A percentile compares a stretch with the other conserved stretches of the same genome.
Conservation (phyloP, 2,888 invertebrate genomes). For the Phyllotreta striolata region DNA sequence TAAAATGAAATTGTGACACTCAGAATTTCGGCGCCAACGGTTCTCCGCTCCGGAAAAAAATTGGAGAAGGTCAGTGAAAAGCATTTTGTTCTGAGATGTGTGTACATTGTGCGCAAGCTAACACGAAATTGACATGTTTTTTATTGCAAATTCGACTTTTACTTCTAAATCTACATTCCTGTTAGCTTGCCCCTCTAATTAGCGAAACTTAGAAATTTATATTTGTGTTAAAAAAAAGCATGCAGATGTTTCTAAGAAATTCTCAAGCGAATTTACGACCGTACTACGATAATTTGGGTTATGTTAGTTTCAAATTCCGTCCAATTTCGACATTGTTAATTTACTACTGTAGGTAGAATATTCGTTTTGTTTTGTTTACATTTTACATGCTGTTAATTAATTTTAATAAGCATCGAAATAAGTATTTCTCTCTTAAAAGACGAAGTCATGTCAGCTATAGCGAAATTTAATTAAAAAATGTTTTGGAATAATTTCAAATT, state of each 20-base stretch:
- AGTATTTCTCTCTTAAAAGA: too few species aligned
- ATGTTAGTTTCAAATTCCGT: conserved; percentile 26
- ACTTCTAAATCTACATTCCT: conserved; percentile 36
- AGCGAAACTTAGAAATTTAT: conserved; percentile 34
- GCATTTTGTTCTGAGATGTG: conserved; percentile 49
- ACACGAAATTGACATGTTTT: conserved; percentile 37
- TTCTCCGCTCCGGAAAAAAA: conserved; percentile 39
- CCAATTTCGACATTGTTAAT: conserved; percentile 14
- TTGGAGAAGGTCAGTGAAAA: conserved; percentile 53
- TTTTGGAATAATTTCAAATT: too few species aligned
- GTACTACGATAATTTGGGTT: conserved; percentile 21
- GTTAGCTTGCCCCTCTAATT: conserved; percentile 45
- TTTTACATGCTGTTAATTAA: background rate
- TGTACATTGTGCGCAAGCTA: conserved; percentile 43
- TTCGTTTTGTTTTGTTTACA: conserved; percentile 8
- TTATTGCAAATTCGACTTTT: background rate
- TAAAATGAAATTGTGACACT: conserved; percentile 28
- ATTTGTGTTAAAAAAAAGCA: conserved; percentile 41
- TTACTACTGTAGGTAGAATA: conserved; percentile 3
- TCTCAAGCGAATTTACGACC: conserved; percentile 12
- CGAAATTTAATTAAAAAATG: too few species aligned
- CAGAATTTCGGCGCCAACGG: conserved; percentile 36
- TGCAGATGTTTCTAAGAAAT: conserved; percentile 23
- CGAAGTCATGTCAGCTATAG: too few species aligned
- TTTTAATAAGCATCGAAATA: too few species aligned